phyloP scores from a whole-genome alignment of 2,113 vertebrate genomes.

The Mus musculus region GRCm39 chr13:107619501-107620000 shows the following conservation, averaged over 20 bases:
- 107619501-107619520: no score
- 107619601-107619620: neutral
- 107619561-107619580: no score
- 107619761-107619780: slow-evolving; percentile 79
- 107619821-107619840: slow-evolving; percentile 73
- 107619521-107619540: neutral
- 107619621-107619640: no score
- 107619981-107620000: neutral
- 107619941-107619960: neutral
- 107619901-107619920: neutral
- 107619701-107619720: slow-evolving; percentile 12
- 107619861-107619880: slow-evolving; percentile 63
- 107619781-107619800: slow-evolving; percentile 78
- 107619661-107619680: no score
- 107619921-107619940: neutral
- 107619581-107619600: no score
- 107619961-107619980: neutral
- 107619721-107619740: slow-evolving; percentile 62
- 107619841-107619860: slow-evolving; percentile 77
- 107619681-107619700: no score
- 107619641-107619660: no score
- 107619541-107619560: neutral
- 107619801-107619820: slow-evolving; percentile 73
- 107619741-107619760: slow-evolving; percentile 71
- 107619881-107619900: slow-evolving; percentile 40